Evolutionary conservation across 2,888 invertebrate species (phyloP), one percentile per base, ranked within the genome.

Genomic region (Cyrtodaria siliqua): DNA sequence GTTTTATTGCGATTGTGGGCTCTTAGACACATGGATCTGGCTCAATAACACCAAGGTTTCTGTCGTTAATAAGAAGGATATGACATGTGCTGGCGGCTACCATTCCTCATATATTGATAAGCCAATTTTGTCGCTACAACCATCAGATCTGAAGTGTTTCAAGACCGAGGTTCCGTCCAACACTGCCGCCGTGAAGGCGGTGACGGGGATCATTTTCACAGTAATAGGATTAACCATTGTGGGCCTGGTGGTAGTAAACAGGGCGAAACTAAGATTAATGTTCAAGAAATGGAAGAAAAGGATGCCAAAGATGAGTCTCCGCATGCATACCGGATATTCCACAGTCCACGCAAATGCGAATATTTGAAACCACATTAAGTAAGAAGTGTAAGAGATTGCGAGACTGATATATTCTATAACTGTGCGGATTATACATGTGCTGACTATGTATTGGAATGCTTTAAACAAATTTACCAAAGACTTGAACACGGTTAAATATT

Each of bases 1-100:
- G 38, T 87, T 72, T 64, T 42, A 55, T 1, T 87, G 87, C 74
- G 85, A 85, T 50, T 87, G 87, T 64, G 59, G 72, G 1, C 55
- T 87, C 9, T 40, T 68, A 16, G 75, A 75, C 9, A 82, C 86
- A 33, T 74, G 80, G 63, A 59, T 75, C 27, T 87, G 86, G 86
- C 26, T 87, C 9, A 78, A 62, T 1, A 63, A 26, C 9, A 82
- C 82, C 0, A 55, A 70, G 16, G 61, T 64, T 12, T 59, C 69
- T 6, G 64, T 86, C 9, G 9, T 29, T 1, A 57, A 80, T 55
- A 76, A 67, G 33, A 27, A 62, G 0, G 33, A 71, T 2, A 40
- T 84, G 20, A 26, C 23, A 18, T 86, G 86, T 62, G 53, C 60
- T 24, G 56, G 67, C 18, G 82, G 84, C 0, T 83, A 64, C 62